Base-by-base conservation (phyloP, 2,888 invertebrate species). In the Ischnus inquisitorius region DNA sequence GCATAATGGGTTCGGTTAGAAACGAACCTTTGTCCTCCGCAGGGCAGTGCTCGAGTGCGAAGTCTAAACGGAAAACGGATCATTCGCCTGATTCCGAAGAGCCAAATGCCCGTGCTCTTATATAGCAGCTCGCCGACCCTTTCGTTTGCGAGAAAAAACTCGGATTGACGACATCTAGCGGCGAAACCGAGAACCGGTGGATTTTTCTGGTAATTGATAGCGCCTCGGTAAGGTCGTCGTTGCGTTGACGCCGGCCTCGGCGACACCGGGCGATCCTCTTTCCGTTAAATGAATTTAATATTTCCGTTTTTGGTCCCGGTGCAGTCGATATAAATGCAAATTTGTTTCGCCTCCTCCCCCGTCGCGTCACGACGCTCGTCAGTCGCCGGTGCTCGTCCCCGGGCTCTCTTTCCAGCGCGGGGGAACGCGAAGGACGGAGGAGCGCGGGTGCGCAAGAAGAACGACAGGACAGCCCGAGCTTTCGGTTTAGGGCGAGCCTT, bases 281-380 rank as follows among this genome's bases (percentile, higher is more conserved):
- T 19, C 57, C 41, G 80, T 74, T 89, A 89, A 89, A 89, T 89
- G 89, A 88, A 89, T 91, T 90, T 90, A 87, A 91, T 90, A 88
- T 89, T 89, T 90, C 87, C 88, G 86, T 88, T 88, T 87, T 22
- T 71, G 71, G 41, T 48, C 48, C 48, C 77, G 87, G 85, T 81
- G 79, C 88, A 86, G 90, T 91, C 91, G 91, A 91, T 91, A 91
- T 91, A 90, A 89, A 91, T 91, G 90, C 89, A 90, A 91, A 91
- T 91, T 84, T 62, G 46, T 34, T 57, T 69, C 48, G 57, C 71
- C 78, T 48, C 69, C 54, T 51, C 39, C 14, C 28, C 14, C 46
- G 28, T 57, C 64, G 46, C 65, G 72, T 65, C 68, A 78, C 80
- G 86, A 81, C 60, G 80, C 54, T 79, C 74, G 69, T 78, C 82